These are phyloP conservation scores for Artemia sp. DNA, from an alignment of 2,888 invertebrate genomes.

Conservation along the genomic window DNA sequence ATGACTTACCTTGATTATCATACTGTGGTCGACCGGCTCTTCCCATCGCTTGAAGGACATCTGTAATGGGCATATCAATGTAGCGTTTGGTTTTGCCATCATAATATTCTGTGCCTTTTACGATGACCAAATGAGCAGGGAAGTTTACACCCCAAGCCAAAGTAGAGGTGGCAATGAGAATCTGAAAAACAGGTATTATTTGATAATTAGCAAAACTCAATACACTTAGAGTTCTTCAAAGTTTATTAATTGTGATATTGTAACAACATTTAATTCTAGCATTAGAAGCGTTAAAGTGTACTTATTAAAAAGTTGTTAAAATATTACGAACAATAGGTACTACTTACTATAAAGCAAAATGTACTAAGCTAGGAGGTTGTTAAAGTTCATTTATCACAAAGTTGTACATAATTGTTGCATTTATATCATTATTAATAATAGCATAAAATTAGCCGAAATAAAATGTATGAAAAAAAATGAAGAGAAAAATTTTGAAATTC, in stretches of 20 bases:
- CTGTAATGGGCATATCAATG: constrained; percentile 98
- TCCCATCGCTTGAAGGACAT: constrained; percentile 99
- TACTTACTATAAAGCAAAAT: too few species aligned
- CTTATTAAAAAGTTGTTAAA: too few species aligned
- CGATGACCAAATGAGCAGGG: constrained; percentile 92
- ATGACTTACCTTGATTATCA: constrained; percentile 55
- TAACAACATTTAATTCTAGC: neutral
- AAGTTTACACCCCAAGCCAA: constrained; percentile 99
- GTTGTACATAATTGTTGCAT: too few species aligned
- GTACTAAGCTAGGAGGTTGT: too few species aligned
- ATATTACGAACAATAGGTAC: too few species aligned
- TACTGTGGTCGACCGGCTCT: constrained; percentile 94
- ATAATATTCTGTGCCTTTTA: constrained; percentile 97
- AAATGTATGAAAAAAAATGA: too few species aligned
- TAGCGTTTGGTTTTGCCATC: constrained; percentile 92
- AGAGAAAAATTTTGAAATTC: too few species aligned
- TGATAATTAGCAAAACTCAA: neutral
- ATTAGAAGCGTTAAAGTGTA: too few species aligned
- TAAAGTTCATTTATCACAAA: too few species aligned
- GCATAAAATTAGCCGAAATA: too few species aligned
- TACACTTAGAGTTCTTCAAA: neutral
- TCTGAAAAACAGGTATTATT: constrained; percentile 35
- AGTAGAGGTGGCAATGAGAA: constrained; percentile 88
- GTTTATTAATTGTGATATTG: neutral
- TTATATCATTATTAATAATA: too few species aligned